Percentiles rank a stretch among this genome's conserved stretches.
phyloP scores from a whole-genome alignment of 2,113 vertebrate species.

The Pollimyrus isidori region DNA sequence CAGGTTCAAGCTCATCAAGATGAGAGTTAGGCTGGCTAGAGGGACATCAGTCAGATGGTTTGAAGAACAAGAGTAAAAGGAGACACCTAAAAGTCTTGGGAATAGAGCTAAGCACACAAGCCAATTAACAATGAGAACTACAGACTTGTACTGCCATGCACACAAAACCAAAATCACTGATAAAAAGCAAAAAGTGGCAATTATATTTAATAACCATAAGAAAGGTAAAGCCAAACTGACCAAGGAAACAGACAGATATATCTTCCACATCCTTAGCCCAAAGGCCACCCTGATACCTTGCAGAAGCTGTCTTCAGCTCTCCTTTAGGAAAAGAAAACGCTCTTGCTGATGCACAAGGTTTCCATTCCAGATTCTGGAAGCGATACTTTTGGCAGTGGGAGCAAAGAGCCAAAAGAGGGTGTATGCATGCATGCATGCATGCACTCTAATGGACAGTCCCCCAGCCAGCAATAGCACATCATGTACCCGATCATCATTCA shows the following conservation, averaged over 20 bases:
- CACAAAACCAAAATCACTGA: background rate
- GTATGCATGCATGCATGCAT: background rate
- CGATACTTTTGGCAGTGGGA: constrained; percentile 5
- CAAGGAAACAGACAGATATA: background rate
- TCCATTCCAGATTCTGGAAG: background rate
- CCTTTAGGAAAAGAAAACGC: background rate
- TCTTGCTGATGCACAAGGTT: constrained; percentile 9
- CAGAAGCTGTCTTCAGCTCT: background rate
- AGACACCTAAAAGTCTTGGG: background rate
- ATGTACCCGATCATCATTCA: background rate
- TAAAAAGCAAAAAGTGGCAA: background rate
- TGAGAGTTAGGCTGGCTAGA: background rate
- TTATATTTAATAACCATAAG: background rate
- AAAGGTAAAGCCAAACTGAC: background rate
- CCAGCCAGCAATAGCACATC: background rate
- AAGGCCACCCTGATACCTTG: background rate
- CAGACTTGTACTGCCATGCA: background rate
- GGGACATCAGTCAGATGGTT: background rate
- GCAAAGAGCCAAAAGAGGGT: background rate
- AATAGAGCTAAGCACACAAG: background rate
- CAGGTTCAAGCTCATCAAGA: background rate
- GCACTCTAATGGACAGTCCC: background rate
- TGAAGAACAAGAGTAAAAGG: background rate
- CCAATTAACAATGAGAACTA: background rate
- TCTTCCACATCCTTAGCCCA: background rate